These are phyloP conservation scores for Myotis myotis DNA, from an alignment of 2,797 vertebrate species.

Conservation along the genomic window DNA sequence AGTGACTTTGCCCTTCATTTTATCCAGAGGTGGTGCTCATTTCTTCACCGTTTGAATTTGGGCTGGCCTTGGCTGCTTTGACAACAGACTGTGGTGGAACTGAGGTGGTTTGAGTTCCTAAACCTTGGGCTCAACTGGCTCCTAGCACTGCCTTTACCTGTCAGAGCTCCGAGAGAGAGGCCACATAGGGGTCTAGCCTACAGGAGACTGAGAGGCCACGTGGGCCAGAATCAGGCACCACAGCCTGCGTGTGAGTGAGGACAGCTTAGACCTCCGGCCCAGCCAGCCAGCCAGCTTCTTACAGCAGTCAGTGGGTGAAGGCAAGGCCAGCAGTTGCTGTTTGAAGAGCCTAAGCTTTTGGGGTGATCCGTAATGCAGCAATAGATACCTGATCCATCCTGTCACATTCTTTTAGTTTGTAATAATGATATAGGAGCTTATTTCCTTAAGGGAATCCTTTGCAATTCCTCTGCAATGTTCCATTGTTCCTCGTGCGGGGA, in stretches of 20 bases:
- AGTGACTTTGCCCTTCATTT: background rate
- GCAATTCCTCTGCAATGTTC: background rate
- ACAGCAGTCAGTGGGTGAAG: background rate
- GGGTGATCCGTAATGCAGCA: background rate
- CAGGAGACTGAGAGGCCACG: background rate
- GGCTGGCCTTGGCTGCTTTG: background rate
- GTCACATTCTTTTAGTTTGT: background rate
- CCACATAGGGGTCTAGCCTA: accelerated
- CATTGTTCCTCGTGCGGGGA: background rate
- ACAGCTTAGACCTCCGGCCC: background rate
- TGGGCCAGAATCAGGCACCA: background rate
- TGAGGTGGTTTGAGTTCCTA: background rate
- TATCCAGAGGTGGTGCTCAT: too few relatives aligned
- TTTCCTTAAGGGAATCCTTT: background rate
- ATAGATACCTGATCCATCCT: too few relatives aligned
- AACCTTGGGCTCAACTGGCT: background rate
- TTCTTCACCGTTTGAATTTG: background rate
- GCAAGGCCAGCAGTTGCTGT: background rate
- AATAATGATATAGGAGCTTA: background rate
- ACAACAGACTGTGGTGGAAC: background rate
- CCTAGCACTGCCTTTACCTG: background rate
- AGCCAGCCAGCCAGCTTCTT: background rate
- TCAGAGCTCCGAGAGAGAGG: background rate
- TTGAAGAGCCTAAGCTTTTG: background rate
- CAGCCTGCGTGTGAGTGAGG: too few relatives aligned